Percentiles rank a stretch among this genome's conserved stretches.
phyloP scores from a whole-genome alignment of 1,140 invertebrate genomes.

The Zaprionus taronus region DNA sequence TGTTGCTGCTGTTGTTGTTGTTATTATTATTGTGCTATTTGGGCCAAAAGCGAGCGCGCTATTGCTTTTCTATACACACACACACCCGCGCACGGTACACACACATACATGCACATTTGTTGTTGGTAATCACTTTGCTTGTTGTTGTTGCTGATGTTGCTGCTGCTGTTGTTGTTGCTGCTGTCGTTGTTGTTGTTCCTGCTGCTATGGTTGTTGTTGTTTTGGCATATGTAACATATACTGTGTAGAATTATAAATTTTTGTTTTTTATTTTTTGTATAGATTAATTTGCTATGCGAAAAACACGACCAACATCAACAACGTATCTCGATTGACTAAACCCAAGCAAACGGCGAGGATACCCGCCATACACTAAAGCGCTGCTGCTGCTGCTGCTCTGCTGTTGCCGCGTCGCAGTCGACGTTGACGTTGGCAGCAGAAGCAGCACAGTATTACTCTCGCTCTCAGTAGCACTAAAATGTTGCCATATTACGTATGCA shows the following conservation, averaged over 20 bases:
- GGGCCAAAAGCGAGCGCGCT: constrained; percentile 48
- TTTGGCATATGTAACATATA: constrained; percentile 35
- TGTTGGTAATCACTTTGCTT: constrained; percentile 40
- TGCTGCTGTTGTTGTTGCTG: constrained; percentile 14
- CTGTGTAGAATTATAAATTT: constrained; percentile 39
- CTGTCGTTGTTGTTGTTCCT: constrained; percentile 22
- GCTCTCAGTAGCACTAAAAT: constrained; percentile 55
- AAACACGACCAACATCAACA: constrained; percentile 85
- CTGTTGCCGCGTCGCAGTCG: constrained; percentile 28
- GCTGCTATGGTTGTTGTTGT: constrained; percentile 28
- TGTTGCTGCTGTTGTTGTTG: constrained; percentile 17
- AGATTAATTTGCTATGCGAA: constrained; percentile 70
- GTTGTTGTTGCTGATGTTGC: constrained; percentile 17
- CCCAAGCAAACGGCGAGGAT: constrained; percentile 84
- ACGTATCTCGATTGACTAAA: constrained; percentile 85
- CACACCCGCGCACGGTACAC: constrained; percentile 19
- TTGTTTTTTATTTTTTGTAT: constrained; percentile 26
- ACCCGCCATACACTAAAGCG: constrained; percentile 77
- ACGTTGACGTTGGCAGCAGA: constrained; percentile 23
- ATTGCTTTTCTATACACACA: constrained; percentile 24
- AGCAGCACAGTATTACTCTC: constrained; percentile 56
- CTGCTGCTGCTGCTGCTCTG: constrained; percentile 32
- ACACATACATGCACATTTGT: constrained; percentile 51
- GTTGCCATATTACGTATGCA: constrained; percentile 73
- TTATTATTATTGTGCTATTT: constrained; percentile 45